Conservation (phyloP, 2,113 vertebrate genomes). For the Boleophthalmus pectinirostris region DNA sequence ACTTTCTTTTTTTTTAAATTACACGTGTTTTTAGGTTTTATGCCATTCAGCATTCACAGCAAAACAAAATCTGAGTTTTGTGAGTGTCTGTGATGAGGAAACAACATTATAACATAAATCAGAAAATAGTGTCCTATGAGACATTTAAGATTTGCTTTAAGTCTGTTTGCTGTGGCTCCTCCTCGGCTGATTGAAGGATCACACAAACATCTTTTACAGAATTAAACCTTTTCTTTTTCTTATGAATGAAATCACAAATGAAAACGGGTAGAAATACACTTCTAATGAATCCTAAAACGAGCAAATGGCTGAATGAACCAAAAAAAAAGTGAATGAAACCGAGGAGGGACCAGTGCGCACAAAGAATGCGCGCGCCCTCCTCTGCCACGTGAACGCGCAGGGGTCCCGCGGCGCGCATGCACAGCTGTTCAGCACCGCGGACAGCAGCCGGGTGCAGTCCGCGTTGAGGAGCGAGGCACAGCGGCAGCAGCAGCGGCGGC, state of each 20-base stretch:
- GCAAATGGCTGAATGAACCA: not conserved
- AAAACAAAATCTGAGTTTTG: too few relatives aligned
- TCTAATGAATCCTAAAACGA: not conserved
- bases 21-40: too few relatives aligned
- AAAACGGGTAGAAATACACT: not conserved
- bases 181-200: too few relatives aligned
- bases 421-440: conserved; percentile 81
- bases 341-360: conserved; percentile 16
- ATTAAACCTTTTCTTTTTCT: not conserved
- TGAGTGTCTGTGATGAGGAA: too few relatives aligned
- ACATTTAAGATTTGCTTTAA: too few relatives aligned
- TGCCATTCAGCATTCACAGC: too few relatives aligned
- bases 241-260: not conserved
- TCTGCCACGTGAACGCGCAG: conserved; percentile 71
- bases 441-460: conserved; percentile 61
- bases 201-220: too few relatives aligned
- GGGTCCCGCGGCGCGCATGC: conserved; percentile 59
- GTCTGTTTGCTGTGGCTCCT: too few relatives aligned
- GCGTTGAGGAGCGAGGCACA: not conserved
- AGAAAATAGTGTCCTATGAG: too few relatives aligned
- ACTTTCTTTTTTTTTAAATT: too few relatives aligned
- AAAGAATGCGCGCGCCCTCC: conserved; percentile 29
- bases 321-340: not conserved
- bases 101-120: too few relatives aligned
- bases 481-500: conserved; percentile 2